A percentile compares a stretch with the other conserved stretches of the same genome.
Evolutionary conservation across 2,113 vertebrate species (phyloP).

Genomic region (Fulmarus glacialis): DNA sequence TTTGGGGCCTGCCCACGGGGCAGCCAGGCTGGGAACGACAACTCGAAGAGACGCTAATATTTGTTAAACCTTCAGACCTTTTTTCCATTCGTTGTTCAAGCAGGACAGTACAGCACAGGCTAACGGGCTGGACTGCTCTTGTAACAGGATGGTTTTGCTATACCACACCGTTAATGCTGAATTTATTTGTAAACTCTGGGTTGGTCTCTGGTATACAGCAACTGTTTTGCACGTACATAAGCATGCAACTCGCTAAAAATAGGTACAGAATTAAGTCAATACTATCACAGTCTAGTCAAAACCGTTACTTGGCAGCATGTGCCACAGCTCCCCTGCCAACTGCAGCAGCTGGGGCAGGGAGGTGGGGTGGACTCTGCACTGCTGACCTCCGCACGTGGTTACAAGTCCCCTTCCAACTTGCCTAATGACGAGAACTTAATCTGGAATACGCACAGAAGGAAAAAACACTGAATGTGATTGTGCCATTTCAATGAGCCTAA

Average conservation of each 20-base stretch:
- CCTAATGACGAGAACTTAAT: not conserved
- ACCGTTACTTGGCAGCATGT: not conserved
- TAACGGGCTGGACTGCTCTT: not conserved
- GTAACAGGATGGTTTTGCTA: not conserved
- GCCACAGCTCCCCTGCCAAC: not conserved
- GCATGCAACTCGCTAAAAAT: not conserved
- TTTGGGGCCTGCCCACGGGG: fast-evolving
- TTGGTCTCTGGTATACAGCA: not conserved
- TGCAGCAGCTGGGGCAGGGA: not conserved
- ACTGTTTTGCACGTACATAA: not conserved
- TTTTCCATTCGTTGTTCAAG: not conserved
- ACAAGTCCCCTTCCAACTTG: conserved; percentile 8
- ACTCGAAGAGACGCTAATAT: not conserved
- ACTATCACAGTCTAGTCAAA: not conserved
- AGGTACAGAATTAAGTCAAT: not conserved
- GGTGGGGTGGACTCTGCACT: not conserved
- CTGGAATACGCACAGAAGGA: not conserved
- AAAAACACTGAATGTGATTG: not conserved
- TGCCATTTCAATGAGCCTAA: conserved; percentile 34
- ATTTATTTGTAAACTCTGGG: not conserved
- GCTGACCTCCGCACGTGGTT: not conserved
- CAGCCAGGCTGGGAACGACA: not conserved
- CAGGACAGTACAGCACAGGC: not conserved
- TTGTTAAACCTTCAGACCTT: not conserved
- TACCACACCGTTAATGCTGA: not conserved